A percentile compares a stretch with the other conserved stretches of the same genome.
Evolutionary conservation across 2,113 vertebrate genomes (phyloP).

Genomic region (Sebastes schlegelii): DNA sequence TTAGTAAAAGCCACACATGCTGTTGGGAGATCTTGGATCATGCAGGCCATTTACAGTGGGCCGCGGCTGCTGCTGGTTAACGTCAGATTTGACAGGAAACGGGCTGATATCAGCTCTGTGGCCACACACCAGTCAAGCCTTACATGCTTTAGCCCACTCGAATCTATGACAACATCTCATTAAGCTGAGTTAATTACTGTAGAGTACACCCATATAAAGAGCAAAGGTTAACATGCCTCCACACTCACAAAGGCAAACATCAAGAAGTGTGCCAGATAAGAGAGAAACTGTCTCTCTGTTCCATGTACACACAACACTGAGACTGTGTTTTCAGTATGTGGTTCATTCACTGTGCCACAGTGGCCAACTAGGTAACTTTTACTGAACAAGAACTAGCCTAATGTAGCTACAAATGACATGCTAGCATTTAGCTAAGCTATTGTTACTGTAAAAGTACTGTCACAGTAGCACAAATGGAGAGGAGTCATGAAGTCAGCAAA

Average conservation of each 20-base stretch:
- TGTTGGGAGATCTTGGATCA: background rate
- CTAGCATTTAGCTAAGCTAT: background rate
- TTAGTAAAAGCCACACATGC: background rate
- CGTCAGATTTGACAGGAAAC: conserved; percentile 9
- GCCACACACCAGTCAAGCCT: background rate
- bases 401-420: background rate
- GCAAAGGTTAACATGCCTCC: conserved; percentile 10
- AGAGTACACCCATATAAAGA: background rate
- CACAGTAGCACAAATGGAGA: background rate
- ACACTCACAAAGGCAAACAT: conserved; percentile 12
- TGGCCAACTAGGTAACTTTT: background rate
- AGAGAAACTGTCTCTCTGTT: background rate
- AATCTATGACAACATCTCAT: conserved; percentile 28
- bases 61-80: background rate
- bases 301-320: background rate
- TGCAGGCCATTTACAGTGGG: background rate
- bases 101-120: background rate
- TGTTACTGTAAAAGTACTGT: background rate
- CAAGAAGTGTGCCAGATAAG: background rate
- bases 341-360: background rate
- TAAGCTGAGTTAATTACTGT: conserved; percentile 33
- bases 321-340: too few species aligned
- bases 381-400: too few species aligned
- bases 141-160: background rate
- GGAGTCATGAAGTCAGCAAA: background rate